phyloP scores from a whole-genome alignment of 2,888 invertebrate species.

The Lepidochrysops patricia region DNA sequence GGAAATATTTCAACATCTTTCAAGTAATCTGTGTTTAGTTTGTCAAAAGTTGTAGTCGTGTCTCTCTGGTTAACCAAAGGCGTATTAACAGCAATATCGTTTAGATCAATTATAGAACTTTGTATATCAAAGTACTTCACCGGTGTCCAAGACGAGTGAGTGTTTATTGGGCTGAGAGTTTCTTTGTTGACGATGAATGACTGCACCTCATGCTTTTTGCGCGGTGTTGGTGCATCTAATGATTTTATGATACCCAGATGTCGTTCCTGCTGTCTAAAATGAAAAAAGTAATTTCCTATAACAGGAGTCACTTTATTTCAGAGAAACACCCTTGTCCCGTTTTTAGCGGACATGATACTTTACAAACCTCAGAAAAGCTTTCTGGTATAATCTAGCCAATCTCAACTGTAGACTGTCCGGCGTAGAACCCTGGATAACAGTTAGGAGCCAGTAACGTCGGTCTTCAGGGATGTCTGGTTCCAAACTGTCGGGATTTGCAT shows the following conservation, averaged over 20 bases:
- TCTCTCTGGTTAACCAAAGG: conserved; percentile 18
- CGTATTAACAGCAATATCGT: conserved; percentile 23
- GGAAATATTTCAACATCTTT: conserved; percentile 36
- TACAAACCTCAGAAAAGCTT: conserved; percentile 83
- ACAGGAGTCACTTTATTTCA: no score
- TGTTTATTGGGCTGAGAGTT: conserved; percentile 34
- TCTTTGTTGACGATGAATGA: conserved; percentile 59
- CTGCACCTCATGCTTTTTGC: conserved; percentile 67
- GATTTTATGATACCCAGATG: conserved; percentile 82
- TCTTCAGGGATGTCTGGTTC: conserved; percentile 76
- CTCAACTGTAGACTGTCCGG: conserved; percentile 81
- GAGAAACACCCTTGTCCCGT: no score
- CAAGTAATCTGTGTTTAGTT: conserved; percentile 21
- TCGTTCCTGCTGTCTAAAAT: conserved; percentile 81
- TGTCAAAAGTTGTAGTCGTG: conserved; percentile 17
- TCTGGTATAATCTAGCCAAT: conserved; percentile 84
- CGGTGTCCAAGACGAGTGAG: conserved; percentile 37
- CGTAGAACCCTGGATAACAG: conserved; percentile 78
- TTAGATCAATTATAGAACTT: conserved; percentile 33
- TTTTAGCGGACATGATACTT: no score
- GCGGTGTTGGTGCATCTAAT: conserved; percentile 56
- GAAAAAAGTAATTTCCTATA: background rate
- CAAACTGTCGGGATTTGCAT: conserved; percentile 58
- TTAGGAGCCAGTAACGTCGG: conserved; percentile 86
- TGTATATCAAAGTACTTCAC: conserved; percentile 46